These are phyloP conservation scores for Phalacrocorax aristotelis DNA, from an alignment of 2,113 vertebrate genomes.

Conservation along the genomic window DNA sequence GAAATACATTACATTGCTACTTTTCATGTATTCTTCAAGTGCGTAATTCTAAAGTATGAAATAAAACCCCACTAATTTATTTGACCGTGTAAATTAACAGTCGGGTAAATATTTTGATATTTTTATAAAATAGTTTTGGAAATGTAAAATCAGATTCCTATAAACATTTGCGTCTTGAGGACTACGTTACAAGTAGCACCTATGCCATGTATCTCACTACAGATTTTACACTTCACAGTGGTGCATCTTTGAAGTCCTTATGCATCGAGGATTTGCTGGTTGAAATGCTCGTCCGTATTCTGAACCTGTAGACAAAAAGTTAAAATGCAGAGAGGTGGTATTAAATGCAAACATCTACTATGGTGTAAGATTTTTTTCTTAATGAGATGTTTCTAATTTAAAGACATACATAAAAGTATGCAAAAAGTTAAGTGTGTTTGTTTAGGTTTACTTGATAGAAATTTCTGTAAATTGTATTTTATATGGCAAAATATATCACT, in stretches of 20 bases:
- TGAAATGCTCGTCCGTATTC: not conserved
- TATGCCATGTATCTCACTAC: slow-evolving; percentile 21
- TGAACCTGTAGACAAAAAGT: not conserved
- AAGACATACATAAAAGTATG: slow-evolving; percentile 70
- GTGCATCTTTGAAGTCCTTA: slow-evolving; percentile 16
- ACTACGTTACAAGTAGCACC: not conserved
- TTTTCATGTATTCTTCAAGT: slow-evolving; percentile 2
- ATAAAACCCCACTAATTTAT: slow-evolving; percentile 22
- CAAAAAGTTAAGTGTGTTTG: slow-evolving; percentile 74
- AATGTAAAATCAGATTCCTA: slow-evolving; percentile 9
- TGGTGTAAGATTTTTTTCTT: slow-evolving; percentile 62
- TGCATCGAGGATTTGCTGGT: not conserved
- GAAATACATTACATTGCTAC: not conserved
- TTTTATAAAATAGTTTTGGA: slow-evolving; percentile 71
- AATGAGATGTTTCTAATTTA: slow-evolving; percentile 77
- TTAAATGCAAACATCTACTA: slow-evolving; percentile 46
- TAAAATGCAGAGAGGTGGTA: slow-evolving; percentile 2
- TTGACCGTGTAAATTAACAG: slow-evolving; percentile 43
- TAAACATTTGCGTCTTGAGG: slow-evolving; percentile 35
- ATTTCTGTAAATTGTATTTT: slow-evolving; percentile 82
- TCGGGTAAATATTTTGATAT: slow-evolving; percentile 67
- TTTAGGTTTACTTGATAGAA: slow-evolving; percentile 72
- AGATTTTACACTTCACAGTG: not conserved
- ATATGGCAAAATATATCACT: slow-evolving; percentile 76
- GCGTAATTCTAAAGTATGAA: not conserved